These are phyloP conservation scores for Lepidocolaptes lacrymiger DNA, from an alignment of 2,797 vertebrate genomes.

Conservation along the genomic window DNA sequence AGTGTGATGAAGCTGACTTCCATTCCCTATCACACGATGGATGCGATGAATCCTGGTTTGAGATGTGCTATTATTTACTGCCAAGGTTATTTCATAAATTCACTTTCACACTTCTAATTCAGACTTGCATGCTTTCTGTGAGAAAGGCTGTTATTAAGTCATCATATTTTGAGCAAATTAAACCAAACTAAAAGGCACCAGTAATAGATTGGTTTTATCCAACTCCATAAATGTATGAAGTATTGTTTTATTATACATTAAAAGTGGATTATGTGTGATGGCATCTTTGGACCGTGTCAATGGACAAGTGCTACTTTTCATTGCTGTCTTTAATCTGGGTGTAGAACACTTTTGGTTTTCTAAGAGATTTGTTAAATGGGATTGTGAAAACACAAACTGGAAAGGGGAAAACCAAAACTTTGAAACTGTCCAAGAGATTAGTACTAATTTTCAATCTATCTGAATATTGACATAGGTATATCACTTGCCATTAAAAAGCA, in stretches of 20 bases:
- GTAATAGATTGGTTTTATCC: conserved; percentile 4
- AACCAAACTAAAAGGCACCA: conserved; percentile 34
- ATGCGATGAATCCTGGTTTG: conserved; percentile 51
- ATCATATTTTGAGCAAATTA: conserved; percentile 47
- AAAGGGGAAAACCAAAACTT: neutral
- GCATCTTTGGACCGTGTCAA: conserved; percentile 12
- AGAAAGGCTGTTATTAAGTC: conserved; percentile 40
- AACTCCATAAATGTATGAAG: neutral
- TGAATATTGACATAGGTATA: neutral
- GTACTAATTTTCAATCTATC: neutral
- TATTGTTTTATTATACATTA: conserved; percentile 45
- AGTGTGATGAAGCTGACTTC: conserved; percentile 52
- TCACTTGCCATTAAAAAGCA: neutral
- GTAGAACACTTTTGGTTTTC: conserved; percentile 17
- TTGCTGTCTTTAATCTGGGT: neutral
- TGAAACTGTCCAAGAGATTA: neutral
- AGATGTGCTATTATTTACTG: conserved; percentile 71
- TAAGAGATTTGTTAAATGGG: neutral
- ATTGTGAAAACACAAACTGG: neutral
- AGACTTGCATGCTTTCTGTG: conserved; percentile 9
- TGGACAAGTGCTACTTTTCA: neutral
- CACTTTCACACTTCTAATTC: conserved; percentile 59
- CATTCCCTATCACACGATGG: conserved; percentile 43
- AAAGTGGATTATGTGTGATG: conserved; percentile 22
- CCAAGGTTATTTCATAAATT: conserved; percentile 70